Evolutionary conservation across 2,888 invertebrate species (phyloP).

Genomic region (Pollenia labialis): DNA sequence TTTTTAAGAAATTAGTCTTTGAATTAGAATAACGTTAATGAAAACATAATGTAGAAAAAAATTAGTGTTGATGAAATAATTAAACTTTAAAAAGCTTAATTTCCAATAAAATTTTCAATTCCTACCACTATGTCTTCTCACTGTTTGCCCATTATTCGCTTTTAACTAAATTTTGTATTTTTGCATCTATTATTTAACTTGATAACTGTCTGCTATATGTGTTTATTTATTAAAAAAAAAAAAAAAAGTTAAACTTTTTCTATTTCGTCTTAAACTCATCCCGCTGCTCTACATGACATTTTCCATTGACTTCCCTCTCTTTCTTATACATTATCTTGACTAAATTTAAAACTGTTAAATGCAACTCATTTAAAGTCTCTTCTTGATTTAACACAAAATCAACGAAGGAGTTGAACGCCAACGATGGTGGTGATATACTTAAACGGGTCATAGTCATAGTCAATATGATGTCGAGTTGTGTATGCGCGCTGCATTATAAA

Average conservation of each 20-base stretch:
- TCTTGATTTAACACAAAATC: conserved; percentile 43
- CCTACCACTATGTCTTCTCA: too few relatives aligned
- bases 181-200: conserved; percentile 21
- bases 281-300: background rate
- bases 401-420: conserved; percentile 2
- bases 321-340: background rate
- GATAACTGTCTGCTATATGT: conserved; percentile 53
- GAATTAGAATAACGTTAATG: too few relatives aligned
- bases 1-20: too few relatives aligned
- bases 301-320: background rate
- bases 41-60: too few relatives aligned
- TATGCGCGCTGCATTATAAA: background rate
- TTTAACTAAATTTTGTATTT: conserved; percentile 3
- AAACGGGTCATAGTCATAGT: background rate
- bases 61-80: too few relatives aligned
- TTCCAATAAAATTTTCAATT: too few relatives aligned
- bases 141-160: background rate
- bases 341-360: conserved; percentile 41
- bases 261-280: background rate
- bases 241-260: conserved; percentile 8
- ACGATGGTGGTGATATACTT: background rate
- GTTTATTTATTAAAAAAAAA: conserved; percentile 27
- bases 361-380: conserved; percentile 55
- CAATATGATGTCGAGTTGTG: background rate
- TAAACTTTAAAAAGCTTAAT: too few relatives aligned